Base-by-base conservation (phyloP, 2,888 invertebrate genomes). In the Phragmatobia fuliginosa region DNA sequence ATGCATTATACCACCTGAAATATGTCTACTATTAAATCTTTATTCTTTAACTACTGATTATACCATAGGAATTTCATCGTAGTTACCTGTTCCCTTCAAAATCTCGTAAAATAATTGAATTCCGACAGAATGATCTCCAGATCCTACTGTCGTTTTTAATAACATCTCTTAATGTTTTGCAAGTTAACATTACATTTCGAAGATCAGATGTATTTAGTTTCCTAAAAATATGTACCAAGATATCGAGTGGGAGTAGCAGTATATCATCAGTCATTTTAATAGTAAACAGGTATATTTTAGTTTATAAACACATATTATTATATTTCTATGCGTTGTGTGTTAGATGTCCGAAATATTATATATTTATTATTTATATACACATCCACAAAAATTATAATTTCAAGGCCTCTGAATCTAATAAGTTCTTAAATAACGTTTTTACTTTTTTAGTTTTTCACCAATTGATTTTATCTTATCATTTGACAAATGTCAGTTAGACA, bases 161-260 rank as follows among this genome's bases (percentile, higher is more conserved):
- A 25, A 92, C 61, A 70, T 88, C 79, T 62, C 80, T 83, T 33
- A 94, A 77, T 62, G 81, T 75, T 87, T 90, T 93, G 78, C 93
- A 92, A 33, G 91, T 87, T 62, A 90, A 73, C 86, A 94, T 92
- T 67, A 94, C 77, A 88, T 87, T 92, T 67, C 80, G 75, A 59
- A 95, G 77, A 72, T 95, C 94, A 63, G 72, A 10, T 74, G 84
- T 56, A 58, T 79, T 68, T 72, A 94, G 83, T 63, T 85, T 81
- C 70, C 78, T 87, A 28, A 93, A 82, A 71, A 94, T 92, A 74
- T 86, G 84, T 28, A 88, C 70, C 66, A 93, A 77, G 70, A 94
- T 84, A 79, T 94, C 92, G n/a, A 87, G 72, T 18, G 94, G 94
- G 59, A 94, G 76, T 59, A 73, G 69, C 61, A 87, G 68, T 68